Evolutionary conservation across 2,797 vertebrate genomes (phyloP).

Genomic region (Gastrophryne carolinensis): DNA sequence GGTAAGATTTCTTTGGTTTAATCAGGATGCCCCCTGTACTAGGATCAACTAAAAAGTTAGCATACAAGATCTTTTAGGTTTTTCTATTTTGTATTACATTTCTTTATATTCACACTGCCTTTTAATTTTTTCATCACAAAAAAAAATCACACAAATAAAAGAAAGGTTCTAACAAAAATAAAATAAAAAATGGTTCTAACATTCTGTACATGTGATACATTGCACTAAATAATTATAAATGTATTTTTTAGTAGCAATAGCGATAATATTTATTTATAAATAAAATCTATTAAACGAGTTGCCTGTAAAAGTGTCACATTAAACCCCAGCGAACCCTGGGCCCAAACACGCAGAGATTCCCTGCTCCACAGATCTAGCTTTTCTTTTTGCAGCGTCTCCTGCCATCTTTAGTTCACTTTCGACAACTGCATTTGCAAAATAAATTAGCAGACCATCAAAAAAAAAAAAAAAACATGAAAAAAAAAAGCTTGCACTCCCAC

Average conservation of each 20-base stretch:
- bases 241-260: no score
- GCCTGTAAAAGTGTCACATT: slow-evolving; percentile 30
- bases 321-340: slow-evolving; percentile 1
- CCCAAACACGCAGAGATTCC: slow-evolving; percentile 55
- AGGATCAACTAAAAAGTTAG: no score
- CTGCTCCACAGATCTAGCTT: slow-evolving; percentile 44
- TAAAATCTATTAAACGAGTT: slow-evolving; percentile 13
- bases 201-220: neutral
- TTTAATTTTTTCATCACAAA: no score
- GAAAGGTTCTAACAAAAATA: no score
- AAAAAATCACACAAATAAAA: no score
- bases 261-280: no score
- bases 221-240: no score
- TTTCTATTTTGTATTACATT: no score
- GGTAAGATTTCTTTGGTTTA: no score
- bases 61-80: no score
- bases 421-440: slow-evolving; percentile 71
- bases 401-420: slow-evolving; percentile 80
- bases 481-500: slow-evolving; percentile 56
- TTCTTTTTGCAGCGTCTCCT: slow-evolving; percentile 71
- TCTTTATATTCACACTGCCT: no score
- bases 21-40: no score
- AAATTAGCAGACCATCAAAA: slow-evolving; percentile 53
- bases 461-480: slow-evolving; percentile 13
- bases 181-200: neutral